Evolutionary conservation across 2,888 invertebrate species (phyloP).

Genomic region (Diachrysia chrysitis): DNA sequence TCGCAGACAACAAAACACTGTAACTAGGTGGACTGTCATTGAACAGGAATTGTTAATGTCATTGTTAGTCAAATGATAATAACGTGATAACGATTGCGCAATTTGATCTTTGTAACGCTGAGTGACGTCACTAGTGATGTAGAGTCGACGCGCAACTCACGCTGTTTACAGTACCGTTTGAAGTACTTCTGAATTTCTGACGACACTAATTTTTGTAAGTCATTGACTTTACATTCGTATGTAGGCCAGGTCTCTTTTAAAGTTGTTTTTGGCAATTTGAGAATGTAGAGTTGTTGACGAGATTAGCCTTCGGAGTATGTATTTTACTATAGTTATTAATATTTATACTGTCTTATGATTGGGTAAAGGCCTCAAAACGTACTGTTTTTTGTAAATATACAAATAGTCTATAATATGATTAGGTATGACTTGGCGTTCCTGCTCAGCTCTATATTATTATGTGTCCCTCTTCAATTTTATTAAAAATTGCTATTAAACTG

Average conservation of each 20-base stretch:
- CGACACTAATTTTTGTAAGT: not conserved
- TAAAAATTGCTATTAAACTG: no score
- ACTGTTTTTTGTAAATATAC: no score
- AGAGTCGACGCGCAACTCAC: not conserved
- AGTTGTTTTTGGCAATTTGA: not conserved
- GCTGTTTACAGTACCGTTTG: constrained; percentile 3
- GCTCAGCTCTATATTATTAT: no score
- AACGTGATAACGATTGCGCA: constrained; percentile 18
- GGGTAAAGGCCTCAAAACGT: no score
- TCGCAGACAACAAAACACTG: not conserved
- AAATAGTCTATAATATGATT: no score
- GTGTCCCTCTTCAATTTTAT: no score
- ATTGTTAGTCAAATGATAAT: constrained; percentile 16
- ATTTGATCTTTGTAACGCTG: constrained; percentile 18
- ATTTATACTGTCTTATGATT: no score
- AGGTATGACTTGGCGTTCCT: no score
- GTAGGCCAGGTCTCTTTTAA: not conserved
- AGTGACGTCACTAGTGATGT: constrained; percentile 20
- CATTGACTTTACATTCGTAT: not conserved
- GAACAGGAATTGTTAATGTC: constrained; percentile 4
- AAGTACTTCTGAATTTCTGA: not conserved
- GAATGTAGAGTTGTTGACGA: not conserved
- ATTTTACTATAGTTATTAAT: not conserved
- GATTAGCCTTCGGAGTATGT: not conserved
- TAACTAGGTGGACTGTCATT: constrained; percentile 1